Evolutionary conservation across 2,113 vertebrate genomes (phyloP).

Genomic region (Cricetomys ansorgei): DNA sequence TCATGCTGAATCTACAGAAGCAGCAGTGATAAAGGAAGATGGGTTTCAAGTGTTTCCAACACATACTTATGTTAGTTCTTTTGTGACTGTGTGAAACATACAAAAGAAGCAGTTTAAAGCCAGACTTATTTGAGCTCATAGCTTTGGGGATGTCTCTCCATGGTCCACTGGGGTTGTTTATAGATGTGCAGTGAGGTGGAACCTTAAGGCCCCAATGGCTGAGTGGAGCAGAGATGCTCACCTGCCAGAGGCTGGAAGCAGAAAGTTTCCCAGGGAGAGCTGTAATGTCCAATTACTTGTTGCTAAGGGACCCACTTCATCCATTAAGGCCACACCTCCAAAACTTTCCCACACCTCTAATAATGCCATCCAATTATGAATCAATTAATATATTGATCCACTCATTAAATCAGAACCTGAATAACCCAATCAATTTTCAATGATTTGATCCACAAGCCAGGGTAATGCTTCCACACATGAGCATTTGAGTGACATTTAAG

Average conservation of each 20-base stretch:
- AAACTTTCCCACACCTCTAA: neutral
- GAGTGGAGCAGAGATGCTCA: neutral
- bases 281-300: too few species aligned
- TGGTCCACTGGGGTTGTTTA: too few species aligned
- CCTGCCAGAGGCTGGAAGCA: neutral
- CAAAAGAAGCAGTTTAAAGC: neutral
- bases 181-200: too few species aligned
- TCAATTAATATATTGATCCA: neutral
- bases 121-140: neutral
- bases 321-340: neutral
- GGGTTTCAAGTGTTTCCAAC: accelerated
- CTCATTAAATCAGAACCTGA: neutral
- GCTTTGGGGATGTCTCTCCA: neutral
- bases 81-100: neutral
- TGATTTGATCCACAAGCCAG: neutral
- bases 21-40: neutral
- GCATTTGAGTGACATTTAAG: neutral
- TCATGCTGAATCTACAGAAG: neutral
- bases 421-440: neutral
- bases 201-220: neutral
- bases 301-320: neutral
- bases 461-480: neutral
- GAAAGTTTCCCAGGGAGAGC: accelerated
- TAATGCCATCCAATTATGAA: neutral
- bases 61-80: neutral